Conservation (phyloP, 1,140 invertebrate species). For the Zaprionus capensis region DNA sequence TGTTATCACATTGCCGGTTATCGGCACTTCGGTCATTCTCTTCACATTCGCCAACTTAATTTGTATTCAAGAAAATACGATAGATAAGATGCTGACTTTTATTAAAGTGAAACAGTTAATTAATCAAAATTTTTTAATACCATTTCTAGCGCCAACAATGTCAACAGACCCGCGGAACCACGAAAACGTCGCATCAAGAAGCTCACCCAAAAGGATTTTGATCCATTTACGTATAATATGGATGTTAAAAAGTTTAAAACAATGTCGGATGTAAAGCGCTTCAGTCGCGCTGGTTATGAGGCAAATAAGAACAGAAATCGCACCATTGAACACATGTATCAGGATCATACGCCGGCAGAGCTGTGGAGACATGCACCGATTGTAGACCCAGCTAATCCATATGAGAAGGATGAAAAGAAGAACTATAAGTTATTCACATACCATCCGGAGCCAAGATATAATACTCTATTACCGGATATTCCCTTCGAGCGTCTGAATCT, state of each 20-base stretch:
- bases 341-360: slow-evolving; percentile 70
- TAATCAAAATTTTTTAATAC: not conserved
- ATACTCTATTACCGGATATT: slow-evolving; percentile 76
- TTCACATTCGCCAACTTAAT: slow-evolving; percentile 10
- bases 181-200: slow-evolving; percentile 62
- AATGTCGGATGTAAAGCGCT: slow-evolving; percentile 67
- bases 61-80: not conserved
- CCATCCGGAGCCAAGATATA: slow-evolving; percentile 77
- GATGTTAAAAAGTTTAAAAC: slow-evolving; percentile 61
- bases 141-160: slow-evolving; percentile 18
- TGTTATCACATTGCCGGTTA: slow-evolving; percentile 52
- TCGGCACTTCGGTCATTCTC: slow-evolving; percentile 40
- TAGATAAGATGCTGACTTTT: not conserved
- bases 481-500: slow-evolving; percentile 73
- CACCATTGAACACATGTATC: slow-evolving; percentile 62
- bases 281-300: slow-evolving; percentile 46
- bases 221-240: slow-evolving; percentile 63
- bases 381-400: slow-evolving; percentile 68
- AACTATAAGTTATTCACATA: slow-evolving; percentile 81
- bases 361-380: slow-evolving; percentile 65
- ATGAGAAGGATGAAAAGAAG: slow-evolving; percentile 73
- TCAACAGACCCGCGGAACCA: slow-evolving; percentile 35
- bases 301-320: slow-evolving; percentile 50
- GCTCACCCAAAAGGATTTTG: slow-evolving; percentile 55
- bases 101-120: not conserved